These are phyloP conservation scores for Saccostrea cuccullata DNA, from an alignment of 1,140 invertebrate species.

Conservation along the genomic window DNA sequence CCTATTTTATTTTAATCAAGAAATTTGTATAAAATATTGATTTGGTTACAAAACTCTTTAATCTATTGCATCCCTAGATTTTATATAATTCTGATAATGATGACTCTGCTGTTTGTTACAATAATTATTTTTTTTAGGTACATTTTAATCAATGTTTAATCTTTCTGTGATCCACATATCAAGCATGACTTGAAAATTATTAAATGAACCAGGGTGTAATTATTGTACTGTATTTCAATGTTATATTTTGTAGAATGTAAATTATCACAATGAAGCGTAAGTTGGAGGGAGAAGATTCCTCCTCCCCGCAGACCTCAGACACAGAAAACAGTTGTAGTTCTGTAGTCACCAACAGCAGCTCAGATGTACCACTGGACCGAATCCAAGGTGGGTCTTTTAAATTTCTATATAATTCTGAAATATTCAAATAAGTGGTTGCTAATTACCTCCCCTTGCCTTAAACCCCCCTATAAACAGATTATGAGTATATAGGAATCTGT, in stretches of 20 bases:
- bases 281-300: conserved; percentile 34
- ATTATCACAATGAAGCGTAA: conserved; percentile 17
- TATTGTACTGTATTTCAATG: background rate
- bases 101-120: background rate
- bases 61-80: background rate
- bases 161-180: background rate
- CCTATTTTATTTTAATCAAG: background rate
- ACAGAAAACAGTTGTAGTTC: conserved; percentile 60
- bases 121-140: background rate
- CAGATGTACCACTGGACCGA: conserved; percentile 53
- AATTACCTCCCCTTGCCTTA: too few relatives aligned
- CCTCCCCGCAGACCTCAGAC: conserved; percentile 31
- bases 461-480: too few relatives aligned
- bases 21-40: background rate
- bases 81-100: background rate
- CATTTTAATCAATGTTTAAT: background rate
- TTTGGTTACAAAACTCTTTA: background rate
- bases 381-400: background rate
- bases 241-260: conserved; percentile 2
- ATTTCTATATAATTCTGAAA: background rate
- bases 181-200: background rate
- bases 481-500: too few relatives aligned
- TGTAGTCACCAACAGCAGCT: conserved; percentile 58
- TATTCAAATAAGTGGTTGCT: too few relatives aligned
- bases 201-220: background rate